phyloP scores from a whole-genome alignment of 2,888 invertebrate genomes.

The Lamellibrachia satsuma region DNA sequence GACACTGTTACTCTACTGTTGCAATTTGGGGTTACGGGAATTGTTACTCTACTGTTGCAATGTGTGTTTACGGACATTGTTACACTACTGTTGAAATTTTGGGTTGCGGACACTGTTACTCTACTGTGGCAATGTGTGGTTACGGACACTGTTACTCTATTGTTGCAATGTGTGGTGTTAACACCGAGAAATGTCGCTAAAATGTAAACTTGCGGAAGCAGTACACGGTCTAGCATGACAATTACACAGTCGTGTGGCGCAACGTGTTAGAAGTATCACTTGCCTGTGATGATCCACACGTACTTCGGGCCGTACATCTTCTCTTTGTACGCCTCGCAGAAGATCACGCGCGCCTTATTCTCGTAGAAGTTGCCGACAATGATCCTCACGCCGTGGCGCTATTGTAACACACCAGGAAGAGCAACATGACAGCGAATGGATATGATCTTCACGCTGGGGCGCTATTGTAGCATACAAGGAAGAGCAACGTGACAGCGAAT shows the following conservation, averaged over 20 bases:
- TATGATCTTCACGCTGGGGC: not conserved
- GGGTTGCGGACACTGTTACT: not conserved
- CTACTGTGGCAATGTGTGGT: not conserved
- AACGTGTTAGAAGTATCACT: not conserved
- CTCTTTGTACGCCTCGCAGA: constrained; percentile 76
- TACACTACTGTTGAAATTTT: too few species aligned
- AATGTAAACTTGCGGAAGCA: not conserved
- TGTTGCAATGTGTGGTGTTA: not conserved
- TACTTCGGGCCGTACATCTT: constrained; percentile 47
- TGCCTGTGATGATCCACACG: constrained; percentile 49
- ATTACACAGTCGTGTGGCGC: not conserved
- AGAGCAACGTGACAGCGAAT: not conserved
- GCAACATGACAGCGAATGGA: not conserved
- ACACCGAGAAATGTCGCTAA: not conserved
- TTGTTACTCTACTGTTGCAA: too few species aligned
- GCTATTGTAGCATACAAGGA: not conserved
- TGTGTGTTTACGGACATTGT: too few species aligned
- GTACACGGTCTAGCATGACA: not conserved
- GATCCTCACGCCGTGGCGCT: constrained; percentile 92
- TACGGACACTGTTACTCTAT: not conserved
- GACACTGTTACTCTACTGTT: too few species aligned
- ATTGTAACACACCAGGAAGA: constrained; percentile 44
- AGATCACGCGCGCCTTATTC: constrained; percentile 89
- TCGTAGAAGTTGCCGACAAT: constrained; percentile 97
- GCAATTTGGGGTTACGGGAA: too few species aligned